These are phyloP conservation scores for Alentia gelatinosa DNA, from an alignment of 2,888 invertebrate genomes.

Conservation along the genomic window DNA sequence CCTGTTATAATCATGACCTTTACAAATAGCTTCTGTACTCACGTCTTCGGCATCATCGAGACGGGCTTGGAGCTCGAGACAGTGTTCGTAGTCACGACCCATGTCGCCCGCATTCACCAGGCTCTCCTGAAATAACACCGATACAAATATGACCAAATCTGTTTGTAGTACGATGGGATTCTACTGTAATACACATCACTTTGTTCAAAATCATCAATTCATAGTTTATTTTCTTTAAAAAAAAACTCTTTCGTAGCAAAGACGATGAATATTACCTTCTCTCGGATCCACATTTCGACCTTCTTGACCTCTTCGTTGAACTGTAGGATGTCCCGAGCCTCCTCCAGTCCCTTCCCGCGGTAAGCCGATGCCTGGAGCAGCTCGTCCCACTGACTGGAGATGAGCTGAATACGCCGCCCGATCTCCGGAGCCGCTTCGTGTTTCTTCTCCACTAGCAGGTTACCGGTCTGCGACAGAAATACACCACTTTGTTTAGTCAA, in stretches of 20 bases:
- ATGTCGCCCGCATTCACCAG: slow-evolving; percentile 93
- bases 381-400: slow-evolving; percentile 90
- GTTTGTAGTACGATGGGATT: too few species aligned
- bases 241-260: neutral
- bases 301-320: slow-evolving; percentile 98
- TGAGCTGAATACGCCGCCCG: slow-evolving; percentile 84
- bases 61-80: slow-evolving; percentile 92
- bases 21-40: slow-evolving; percentile 66
- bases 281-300: slow-evolving; percentile 97
- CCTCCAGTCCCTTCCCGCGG: slow-evolving; percentile 91
- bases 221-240: neutral
- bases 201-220: neutral
- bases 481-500: too few species aligned
- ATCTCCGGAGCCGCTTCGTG: slow-evolving; percentile 88
- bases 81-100: slow-evolving; percentile 97
- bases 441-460: slow-evolving; percentile 86
- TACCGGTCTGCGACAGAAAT: slow-evolving; percentile 82
- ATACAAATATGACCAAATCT: neutral
- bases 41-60: slow-evolving; percentile 93
- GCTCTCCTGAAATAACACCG: slow-evolving; percentile 81
- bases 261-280: slow-evolving; percentile 85
- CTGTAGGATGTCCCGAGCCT: slow-evolving; percentile 97
- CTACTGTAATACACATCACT: neutral
- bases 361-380: slow-evolving; percentile 87
- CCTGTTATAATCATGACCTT: too few species aligned